These are phyloP conservation scores for Lemur catta DNA, from an alignment of 2,797 vertebrate species.

Conservation along the genomic window DNA sequence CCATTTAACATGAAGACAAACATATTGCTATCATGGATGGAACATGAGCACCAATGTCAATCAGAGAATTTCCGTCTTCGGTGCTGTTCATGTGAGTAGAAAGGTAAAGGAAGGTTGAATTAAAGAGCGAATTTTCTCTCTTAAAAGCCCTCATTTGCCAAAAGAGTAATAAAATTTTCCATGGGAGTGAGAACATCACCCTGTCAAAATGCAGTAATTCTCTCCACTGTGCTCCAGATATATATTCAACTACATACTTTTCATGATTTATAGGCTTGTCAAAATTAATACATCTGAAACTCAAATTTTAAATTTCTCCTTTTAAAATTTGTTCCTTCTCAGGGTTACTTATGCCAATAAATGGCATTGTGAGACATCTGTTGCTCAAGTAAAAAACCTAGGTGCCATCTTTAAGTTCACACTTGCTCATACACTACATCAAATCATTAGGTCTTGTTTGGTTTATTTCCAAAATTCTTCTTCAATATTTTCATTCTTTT, in stretches of 20 bases:
- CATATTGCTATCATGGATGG: neutral
- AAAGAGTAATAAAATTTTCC: neutral
- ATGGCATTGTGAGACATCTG: neutral
- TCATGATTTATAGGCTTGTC: neutral
- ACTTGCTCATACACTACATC: neutral
- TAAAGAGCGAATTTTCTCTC: neutral
- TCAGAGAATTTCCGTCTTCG: neutral
- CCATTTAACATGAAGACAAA: constrained; percentile 68
- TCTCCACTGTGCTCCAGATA: neutral
- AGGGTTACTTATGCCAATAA: neutral
- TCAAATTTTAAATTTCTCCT: neutral
- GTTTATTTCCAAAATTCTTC: neutral
- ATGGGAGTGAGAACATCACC: neutral
- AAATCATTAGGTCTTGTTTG: neutral
- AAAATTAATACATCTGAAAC: neutral
- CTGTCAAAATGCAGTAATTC: neutral
- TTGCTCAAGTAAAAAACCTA: neutral
- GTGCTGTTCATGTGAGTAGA: neutral
- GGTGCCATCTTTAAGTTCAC: neutral
- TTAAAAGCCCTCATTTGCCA: neutral
- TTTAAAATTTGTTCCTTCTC: neutral
- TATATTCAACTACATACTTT: neutral
- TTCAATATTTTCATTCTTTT: neutral
- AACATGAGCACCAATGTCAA: constrained; percentile 1
- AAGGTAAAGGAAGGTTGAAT: constrained; percentile 20